Evolutionary conservation across 2,797 vertebrate genomes (phyloP).

Genomic region (Helostoma temminkii): DNA sequence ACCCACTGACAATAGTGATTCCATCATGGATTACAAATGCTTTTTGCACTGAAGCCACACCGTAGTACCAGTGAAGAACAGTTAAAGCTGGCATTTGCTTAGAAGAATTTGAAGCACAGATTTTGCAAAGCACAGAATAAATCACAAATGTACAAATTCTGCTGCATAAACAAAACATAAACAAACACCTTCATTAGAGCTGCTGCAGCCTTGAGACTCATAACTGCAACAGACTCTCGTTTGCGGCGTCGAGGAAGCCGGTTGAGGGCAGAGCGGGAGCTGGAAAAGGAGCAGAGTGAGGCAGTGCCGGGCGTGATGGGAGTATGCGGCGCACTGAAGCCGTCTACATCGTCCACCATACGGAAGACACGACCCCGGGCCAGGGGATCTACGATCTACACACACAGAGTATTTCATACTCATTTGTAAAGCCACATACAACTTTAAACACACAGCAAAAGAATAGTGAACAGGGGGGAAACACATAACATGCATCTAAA

Average conservation of each 20-base stretch:
- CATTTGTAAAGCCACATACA: constrained; percentile 1
- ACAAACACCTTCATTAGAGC: constrained; percentile 91
- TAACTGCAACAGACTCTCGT: constrained; percentile 95
- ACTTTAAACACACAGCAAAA: constrained; percentile 9
- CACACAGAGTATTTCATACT: background rate
- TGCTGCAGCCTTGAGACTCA: constrained; percentile 94
- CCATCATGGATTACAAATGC: constrained; percentile 2
- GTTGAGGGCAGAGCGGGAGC: constrained; percentile 94
- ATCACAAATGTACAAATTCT: background rate
- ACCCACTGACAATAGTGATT: background rate
- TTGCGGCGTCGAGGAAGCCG: constrained; percentile 91
- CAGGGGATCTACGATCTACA: constrained; percentile 94
- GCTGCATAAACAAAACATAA: background rate
- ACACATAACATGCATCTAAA: background rate
- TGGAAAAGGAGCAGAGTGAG: constrained; percentile 97
- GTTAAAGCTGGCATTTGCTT: background rate
- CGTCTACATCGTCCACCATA: constrained; percentile 89
- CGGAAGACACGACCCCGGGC: constrained; percentile 95
- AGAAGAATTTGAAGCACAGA: constrained; percentile 11
- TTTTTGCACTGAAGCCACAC: background rate
- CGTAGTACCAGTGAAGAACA: background rate
- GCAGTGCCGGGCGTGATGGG: constrained; percentile 90
- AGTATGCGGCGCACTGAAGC: constrained; percentile 87
- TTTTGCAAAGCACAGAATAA: constrained; percentile 12
- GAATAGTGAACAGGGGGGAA: background rate